Conservation (phyloP, 2,888 invertebrate genomes). For the Stenoptilia bipunctidactyla region DNA sequence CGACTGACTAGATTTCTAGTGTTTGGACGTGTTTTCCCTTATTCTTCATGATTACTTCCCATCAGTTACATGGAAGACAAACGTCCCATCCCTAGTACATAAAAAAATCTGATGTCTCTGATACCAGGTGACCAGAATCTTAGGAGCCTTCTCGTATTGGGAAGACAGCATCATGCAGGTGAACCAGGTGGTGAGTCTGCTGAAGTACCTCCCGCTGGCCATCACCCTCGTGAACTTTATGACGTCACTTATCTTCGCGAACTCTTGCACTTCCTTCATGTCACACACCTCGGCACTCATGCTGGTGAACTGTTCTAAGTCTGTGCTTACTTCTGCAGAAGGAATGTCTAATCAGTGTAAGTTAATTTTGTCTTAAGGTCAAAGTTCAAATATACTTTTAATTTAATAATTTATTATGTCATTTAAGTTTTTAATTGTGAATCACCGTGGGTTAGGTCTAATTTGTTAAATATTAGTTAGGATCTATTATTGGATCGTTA, state of each 20-base stretch:
- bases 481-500: too few relatives aligned
- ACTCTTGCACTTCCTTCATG: slow-evolving; percentile 31
- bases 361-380: background rate
- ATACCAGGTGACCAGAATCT: slow-evolving; percentile 45
- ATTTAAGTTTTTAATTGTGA: too few relatives aligned
- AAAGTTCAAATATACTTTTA: background rate
- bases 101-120: too few relatives aligned
- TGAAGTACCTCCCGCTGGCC: slow-evolving; percentile 51
- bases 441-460: too few relatives aligned
- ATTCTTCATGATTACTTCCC: too few relatives aligned
- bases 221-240: slow-evolving; percentile 46
- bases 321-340: too few relatives aligned
- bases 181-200: slow-evolving; percentile 38
- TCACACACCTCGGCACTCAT: slow-evolving; percentile 17
- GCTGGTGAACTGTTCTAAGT: slow-evolving; percentile 31
- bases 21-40: too few relatives aligned
- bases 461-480: too few relatives aligned
- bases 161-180: slow-evolving; percentile 50
- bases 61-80: too few relatives aligned
- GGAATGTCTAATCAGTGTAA: background rate
- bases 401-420: background rate
- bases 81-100: too few relatives aligned
- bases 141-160: slow-evolving; percentile 47
- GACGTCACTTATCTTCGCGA: slow-evolving; percentile 40
- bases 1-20: too few relatives aligned